Base-by-base conservation (phyloP, 2,888 invertebrate species). In the Pristionchus exspectatus region DNA sequence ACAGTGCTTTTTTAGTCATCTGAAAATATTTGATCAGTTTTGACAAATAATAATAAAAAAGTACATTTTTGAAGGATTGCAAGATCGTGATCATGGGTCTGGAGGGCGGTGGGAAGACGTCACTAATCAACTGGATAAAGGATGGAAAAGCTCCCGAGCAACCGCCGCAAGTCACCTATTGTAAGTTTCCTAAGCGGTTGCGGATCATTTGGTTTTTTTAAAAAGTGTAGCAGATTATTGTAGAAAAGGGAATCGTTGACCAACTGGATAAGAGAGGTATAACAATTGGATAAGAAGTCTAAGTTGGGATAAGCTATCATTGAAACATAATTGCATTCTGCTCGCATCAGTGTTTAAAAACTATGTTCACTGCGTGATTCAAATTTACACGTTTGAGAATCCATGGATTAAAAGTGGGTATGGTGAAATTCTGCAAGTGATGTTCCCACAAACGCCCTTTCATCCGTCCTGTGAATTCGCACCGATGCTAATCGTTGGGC, bases 31-130 rank as follows among this genome's bases (percentile, higher is more conserved):
- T 27, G 72, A 16, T 72, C n/a, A n/a, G n/a, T 38, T 38, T 38
- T 38, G 38, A 38, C n/a, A n/a, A 30, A 27, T 72, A 5, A 27
- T 33, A n/a, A 72, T 72, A 10, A 30, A 0, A 33, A 72, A 9
- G 5, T 44, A 14, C 38, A 24, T 9, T 14, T 81, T 50, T 77
- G 50, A 0, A 81, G 81, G 81, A 81, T 14, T 81, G 81, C 81
- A 81, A 81, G 27, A 81, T 81, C 81, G 81, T 81, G 50, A 44
- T 81, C 24, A 81, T 81, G 81, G 81, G 81, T 16, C 27, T 81
- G 50, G 81, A 81, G 27, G 81, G 81, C 5, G 81, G 50, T n/a
- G 81, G 81, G 50, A 81, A 81, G 16, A 81, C 81, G 54, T 81
- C 81, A 27, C 27, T 81, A 1, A 27, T 81, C 81, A 81, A 81